phyloP scores from a whole-genome alignment of 2,113 vertebrate species.

The Rhombomys opimus region DNA sequence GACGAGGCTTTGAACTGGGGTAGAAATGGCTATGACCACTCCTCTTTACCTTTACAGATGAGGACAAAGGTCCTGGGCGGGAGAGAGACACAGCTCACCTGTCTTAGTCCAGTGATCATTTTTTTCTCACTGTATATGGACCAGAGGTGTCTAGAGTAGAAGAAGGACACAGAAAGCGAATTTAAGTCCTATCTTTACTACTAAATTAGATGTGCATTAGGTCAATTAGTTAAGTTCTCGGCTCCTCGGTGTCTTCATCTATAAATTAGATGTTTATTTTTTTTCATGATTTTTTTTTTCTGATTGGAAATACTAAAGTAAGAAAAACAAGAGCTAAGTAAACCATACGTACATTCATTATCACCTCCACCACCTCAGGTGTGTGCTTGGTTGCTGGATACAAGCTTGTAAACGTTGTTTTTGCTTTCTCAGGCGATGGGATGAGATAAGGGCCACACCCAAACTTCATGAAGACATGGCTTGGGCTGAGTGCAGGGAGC shows the following conservation, averaged over 20 bases:
- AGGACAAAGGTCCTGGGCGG: not conserved
- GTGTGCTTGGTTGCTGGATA: not conserved
- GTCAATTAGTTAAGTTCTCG: not conserved
- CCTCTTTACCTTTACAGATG: not conserved
- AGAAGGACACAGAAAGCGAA: not conserved
- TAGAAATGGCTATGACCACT: not conserved
- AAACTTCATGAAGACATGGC: too few species aligned
- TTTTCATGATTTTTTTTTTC: not conserved
- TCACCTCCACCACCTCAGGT: not conserved
- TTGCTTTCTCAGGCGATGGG: too few species aligned
- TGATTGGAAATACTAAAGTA: not conserved
- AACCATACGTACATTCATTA: not conserved
- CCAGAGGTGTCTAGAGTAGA: not conserved
- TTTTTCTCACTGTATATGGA: not conserved
- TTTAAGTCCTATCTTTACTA: not conserved
- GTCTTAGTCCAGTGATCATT: not conserved
- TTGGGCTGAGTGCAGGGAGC: too few species aligned
- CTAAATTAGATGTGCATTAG: not conserved
- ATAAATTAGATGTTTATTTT: not conserved
- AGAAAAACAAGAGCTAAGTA: not conserved
- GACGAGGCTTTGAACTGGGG: not conserved
- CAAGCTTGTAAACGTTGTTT: not conserved
- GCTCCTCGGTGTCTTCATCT: not conserved
- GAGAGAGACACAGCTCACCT: not conserved
- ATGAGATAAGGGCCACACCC: too few species aligned